phyloP scores from a whole-genome alignment of 2,888 invertebrate species.

The Cryptosula pallasiana region DNA sequence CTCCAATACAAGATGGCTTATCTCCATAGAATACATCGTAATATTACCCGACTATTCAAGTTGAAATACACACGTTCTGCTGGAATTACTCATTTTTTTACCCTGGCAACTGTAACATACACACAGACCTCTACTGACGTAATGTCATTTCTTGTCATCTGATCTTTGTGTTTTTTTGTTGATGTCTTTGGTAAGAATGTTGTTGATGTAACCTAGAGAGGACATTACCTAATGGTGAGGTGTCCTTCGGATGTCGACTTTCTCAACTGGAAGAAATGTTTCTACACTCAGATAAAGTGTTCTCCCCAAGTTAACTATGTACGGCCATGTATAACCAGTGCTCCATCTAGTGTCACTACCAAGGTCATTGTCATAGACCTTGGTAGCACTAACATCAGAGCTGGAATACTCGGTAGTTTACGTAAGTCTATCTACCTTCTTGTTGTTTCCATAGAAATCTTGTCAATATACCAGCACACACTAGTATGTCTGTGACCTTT shows the following conservation, averaged over 20 bases:
- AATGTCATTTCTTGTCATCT: too few species aligned
- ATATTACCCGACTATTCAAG: too few species aligned
- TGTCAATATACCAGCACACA: not conserved
- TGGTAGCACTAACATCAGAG: constrained; percentile 59
- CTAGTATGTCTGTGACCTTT: too few species aligned
- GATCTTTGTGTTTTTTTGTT: too few species aligned
- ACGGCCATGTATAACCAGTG: constrained; percentile 52
- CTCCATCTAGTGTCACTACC: constrained; percentile 40
- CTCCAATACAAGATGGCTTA: too few species aligned
- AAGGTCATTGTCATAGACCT: constrained; percentile 59
- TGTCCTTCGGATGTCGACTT: constrained; percentile 54
- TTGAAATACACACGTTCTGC: too few species aligned
- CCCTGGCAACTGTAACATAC: too few species aligned
- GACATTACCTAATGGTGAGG: constrained; percentile 56
- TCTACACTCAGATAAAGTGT: constrained; percentile 57
- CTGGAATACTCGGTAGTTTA: constrained; percentile 57
- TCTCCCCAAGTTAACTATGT: constrained; percentile 54
- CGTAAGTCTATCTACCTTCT: constrained; percentile 44
- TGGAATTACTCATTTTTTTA: too few species aligned
- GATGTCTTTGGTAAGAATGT: too few species aligned
- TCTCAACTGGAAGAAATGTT: constrained; percentile 56
- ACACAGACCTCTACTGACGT: too few species aligned
- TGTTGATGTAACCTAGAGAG: constrained; percentile 51
- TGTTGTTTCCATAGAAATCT: not conserved
- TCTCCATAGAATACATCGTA: too few species aligned